A percentile compares a stretch with the other conserved stretches of the same genome.
phyloP scores from a whole-genome alignment of 2,888 invertebrate genomes.

The Aphodius granarius region DNA sequence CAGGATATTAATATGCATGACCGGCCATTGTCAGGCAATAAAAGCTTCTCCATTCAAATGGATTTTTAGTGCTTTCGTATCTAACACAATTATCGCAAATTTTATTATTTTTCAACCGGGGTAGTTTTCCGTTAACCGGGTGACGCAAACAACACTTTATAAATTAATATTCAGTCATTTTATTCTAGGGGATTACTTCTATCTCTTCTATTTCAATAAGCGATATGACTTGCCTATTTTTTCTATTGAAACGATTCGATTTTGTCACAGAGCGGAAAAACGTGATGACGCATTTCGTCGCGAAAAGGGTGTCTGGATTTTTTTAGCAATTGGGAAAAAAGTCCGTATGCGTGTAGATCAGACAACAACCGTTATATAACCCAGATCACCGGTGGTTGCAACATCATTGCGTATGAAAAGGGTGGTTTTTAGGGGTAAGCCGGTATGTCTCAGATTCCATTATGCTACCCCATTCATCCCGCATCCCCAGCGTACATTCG shows the following conservation, averaged over 20 bases:
- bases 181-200: background rate
- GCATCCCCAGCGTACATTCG: constrained; percentile 50
- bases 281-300: background rate
- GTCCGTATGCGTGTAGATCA: constrained; percentile 20
- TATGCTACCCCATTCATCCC: constrained; percentile 53
- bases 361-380: constrained; percentile 38
- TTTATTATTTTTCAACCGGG: too few species aligned
- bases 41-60: background rate
- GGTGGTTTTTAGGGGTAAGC: constrained; percentile 51
- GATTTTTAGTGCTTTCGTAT: background rate
- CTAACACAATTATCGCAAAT: background rate
- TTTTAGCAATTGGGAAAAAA: background rate
- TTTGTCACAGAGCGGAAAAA: background rate
- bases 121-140: too few species aligned
- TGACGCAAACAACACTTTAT: too few species aligned
- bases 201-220: background rate
- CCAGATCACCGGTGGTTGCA: constrained; percentile 42
- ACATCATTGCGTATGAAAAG: constrained; percentile 53
- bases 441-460: constrained; percentile 54
- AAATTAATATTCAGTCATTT: too few species aligned
- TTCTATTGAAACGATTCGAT: background rate
- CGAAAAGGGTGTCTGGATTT: background rate
- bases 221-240: background rate
- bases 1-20: background rate
- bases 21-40: background rate